These are phyloP conservation scores for Leucopternis melanops DNA, from an alignment of 2,113 vertebrate genomes.

Conservation along the genomic window DNA sequence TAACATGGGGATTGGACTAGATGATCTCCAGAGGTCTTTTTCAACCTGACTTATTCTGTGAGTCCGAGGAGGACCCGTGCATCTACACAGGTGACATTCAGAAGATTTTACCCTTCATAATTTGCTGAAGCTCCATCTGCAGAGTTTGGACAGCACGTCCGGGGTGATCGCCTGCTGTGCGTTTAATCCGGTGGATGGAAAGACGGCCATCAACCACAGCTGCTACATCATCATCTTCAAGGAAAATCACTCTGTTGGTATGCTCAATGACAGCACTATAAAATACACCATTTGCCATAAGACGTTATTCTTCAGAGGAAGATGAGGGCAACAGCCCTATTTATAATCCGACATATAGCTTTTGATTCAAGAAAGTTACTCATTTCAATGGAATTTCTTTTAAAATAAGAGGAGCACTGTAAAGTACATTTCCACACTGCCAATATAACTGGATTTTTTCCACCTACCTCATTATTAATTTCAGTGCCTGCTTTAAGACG, in stretches of 20 bases:
- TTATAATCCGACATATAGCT: background rate
- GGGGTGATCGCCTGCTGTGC: slow-evolving; percentile 86
- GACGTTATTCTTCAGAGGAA: background rate
- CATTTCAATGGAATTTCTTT: background rate
- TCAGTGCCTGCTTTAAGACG: background rate
- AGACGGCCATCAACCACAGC: slow-evolving; percentile 88
- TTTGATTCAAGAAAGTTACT: background rate
- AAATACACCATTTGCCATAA: background rate
- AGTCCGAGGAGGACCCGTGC: background rate
- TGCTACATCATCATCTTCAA: slow-evolving; percentile 96
- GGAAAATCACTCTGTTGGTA: slow-evolving; percentile 95
- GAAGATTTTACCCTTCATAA: slow-evolving; percentile 89
- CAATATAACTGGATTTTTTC: background rate
- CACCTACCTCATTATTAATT: background rate
- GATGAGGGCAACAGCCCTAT: background rate
- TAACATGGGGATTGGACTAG: background rate
- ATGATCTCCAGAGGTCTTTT: background rate
- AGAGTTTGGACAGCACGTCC: slow-evolving; percentile 93
- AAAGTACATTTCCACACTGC: background rate
- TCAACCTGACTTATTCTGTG: background rate
- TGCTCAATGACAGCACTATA: slow-evolving; percentile 93
- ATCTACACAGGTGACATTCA: background rate
- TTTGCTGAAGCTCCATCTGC: slow-evolving; percentile 98
- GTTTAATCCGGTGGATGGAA: slow-evolving; percentile 95
- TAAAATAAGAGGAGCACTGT: background rate